Evolutionary conservation across 2,113 vertebrate genomes (phyloP), one percentile per base, ranked within the genome.

Genomic region (Nothoprocta perdicaria): DNA sequence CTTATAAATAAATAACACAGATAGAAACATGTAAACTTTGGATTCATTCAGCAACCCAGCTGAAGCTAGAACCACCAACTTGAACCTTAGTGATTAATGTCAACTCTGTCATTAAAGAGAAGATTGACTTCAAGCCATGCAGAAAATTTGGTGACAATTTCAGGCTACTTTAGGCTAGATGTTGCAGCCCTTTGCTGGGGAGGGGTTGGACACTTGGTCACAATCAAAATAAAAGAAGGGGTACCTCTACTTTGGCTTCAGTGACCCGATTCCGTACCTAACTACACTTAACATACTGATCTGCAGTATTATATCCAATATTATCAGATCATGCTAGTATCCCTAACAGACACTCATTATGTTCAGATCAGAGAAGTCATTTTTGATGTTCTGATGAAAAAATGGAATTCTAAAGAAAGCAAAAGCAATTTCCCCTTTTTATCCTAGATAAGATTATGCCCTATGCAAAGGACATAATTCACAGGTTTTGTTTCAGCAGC

Each of bases 401-500:
- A 89, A 31, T 29, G 84, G 65, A 50, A 33, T 45, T 84, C 12
- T 41, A 50, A 71, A 58, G 38, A 74, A 75, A 33, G 1, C 72
- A 41, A 55, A 94, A 14, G 26, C 46, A 55, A 27, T 78, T 88
- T 67, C 89, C 77, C 24, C 12, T 84, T 45, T 31, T 80, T 57
- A 43, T 35, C 27, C 68, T n/a, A 72, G 38, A 80, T 43, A n/a
- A n/a, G n/a, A n/a, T n/a, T n/a, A n/a, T n/a, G n/a, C n/a, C n/a
- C n/a, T n/a, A n/a, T n/a, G n/a, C n/a, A n/a, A 89, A 31, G 11
- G 17, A 27, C 0, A 0, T 33, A 26, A 80, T 38, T 89, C 82
- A 74, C 79, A 71, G 29, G 27, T 80, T 88, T 94, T 80, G 41
- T 78, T 85, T 63, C 80, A 86, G 50, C 23, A 66, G 75, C 61